These are phyloP conservation scores for Lacerta viridis DNA, from an alignment of 2,797 vertebrate species.

Conservation along the genomic window DNA sequence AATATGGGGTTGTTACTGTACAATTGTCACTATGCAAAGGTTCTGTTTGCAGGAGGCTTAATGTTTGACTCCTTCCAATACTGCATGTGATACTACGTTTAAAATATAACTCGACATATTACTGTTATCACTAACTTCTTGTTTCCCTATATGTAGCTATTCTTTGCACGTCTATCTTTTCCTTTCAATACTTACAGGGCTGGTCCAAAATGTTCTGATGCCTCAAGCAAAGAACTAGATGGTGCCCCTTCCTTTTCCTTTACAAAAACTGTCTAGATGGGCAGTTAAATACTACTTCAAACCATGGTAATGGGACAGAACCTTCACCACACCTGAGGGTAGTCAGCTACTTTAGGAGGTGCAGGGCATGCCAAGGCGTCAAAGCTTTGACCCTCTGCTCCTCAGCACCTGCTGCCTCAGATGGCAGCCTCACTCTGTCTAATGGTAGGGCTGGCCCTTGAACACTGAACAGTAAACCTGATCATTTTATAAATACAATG, in stretches of 20 bases:
- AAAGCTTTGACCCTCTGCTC: too few relatives aligned
- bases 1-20: not conserved
- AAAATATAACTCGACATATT: not conserved
- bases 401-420: too few relatives aligned
- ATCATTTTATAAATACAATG: not conserved
- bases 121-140: conserved; percentile 1
- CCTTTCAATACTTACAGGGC: not conserved
- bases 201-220: too few relatives aligned
- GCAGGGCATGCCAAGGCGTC: too few relatives aligned
- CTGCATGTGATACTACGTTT: not conserved
- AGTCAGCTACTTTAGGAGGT: too few relatives aligned
- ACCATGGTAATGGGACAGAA: too few relatives aligned
- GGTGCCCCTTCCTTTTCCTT: too few relatives aligned
- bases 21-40: not conserved
- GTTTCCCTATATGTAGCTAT: not conserved
- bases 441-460: not conserved
- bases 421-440: not conserved
- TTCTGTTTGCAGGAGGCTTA: conserved; percentile 8
- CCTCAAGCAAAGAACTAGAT: too few relatives aligned
- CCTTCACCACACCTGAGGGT: too few relatives aligned
- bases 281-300: too few relatives aligned
- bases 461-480: not conserved
- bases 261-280: too few relatives aligned
- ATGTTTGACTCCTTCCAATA: conserved; percentile 7
- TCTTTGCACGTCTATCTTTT: not conserved